Evolutionary conservation across 2,888 invertebrate genomes (phyloP), one percentile per base, ranked within the genome.

Genomic region (Temnothorax rugatulus): DNA sequence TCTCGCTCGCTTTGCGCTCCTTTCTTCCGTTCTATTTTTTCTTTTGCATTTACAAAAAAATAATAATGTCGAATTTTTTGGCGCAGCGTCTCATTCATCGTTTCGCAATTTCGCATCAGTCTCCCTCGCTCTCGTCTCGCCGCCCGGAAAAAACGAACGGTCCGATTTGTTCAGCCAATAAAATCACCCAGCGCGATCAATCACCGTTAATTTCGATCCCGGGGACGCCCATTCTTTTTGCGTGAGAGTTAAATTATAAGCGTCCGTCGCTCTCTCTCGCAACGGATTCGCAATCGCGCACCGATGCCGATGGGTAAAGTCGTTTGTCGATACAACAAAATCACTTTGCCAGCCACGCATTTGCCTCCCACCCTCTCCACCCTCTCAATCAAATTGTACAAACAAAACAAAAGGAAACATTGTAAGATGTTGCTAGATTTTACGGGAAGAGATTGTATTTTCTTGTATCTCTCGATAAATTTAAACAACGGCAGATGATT

Each of bases 161-260:
- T 77, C 18, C 79, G 71, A 61, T 82, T 76, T 87, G 86, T 84
- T 82, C 83, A 63, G 76, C 86, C 86, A 84, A 85, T 69, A 79
- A 83, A 82, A 85, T 89, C 87, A 83, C 47, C 59, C 29, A 47
- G 57, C 41, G 52, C 84, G 69, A 82, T 82, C 82, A 75, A 82
- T 82, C 82, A 63, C 59, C 71, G 59, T 79, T 79, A 79, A 71
- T 82, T 63, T 82, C 82, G 75, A 82, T 82, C 75, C 52, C 82
- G 82, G 63, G 63, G 63, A 75, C 75, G 74, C 73, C 73, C 41
- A 75, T 73, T 73, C 41, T 64, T 82, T 84, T 69, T 77, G 64
- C 61, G 61, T 52, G 79, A 79, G 61, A 71, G 63, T 61, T 79
- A 84, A 84, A 84, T 79, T 79, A 79, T 79, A 79, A 77, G 41